These are phyloP conservation scores for Bombus waltoni DNA, from an alignment of 1,140 invertebrate genomes.

Conservation along the genomic window DNA sequence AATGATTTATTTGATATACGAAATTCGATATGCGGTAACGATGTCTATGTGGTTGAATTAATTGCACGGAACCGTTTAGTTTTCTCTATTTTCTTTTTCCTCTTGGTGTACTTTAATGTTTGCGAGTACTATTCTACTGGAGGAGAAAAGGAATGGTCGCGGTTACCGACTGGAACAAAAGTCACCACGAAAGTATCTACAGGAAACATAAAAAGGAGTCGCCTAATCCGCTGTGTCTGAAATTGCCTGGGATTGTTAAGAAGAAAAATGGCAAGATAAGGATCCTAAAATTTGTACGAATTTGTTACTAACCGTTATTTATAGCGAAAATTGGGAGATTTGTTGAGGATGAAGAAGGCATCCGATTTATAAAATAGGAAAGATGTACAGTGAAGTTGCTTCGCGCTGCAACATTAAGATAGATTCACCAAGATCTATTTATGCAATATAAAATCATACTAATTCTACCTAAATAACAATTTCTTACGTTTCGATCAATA, in stretches of 20 bases:
- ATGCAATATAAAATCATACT: too few species aligned
- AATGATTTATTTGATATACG: slow-evolving; percentile 14
- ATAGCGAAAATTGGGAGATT: not conserved
- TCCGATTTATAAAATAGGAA: too few species aligned
- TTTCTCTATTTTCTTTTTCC: not conserved
- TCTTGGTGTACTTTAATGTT: not conserved
- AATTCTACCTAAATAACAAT: too few species aligned
- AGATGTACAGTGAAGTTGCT: not conserved
- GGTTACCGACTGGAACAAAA: slow-evolving; percentile 23
- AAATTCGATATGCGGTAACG: not conserved
- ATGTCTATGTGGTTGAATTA: slow-evolving; percentile 15
- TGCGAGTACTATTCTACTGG: not conserved
- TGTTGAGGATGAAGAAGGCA: not conserved
- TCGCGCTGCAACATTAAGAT: too few species aligned
- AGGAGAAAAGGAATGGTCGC: not conserved
- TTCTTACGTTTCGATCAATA: too few species aligned
- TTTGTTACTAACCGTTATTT: not conserved
- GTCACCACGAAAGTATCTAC: not conserved
- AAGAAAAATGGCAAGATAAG: not conserved
- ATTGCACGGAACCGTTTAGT: not conserved
- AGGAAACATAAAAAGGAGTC: not conserved
- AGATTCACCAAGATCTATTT: too few species aligned
- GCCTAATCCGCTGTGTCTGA: not conserved
- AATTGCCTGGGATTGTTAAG: not conserved
- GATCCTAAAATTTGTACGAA: not conserved